Conservation (phyloP, 2,888 invertebrate species). For the Dioctria rufipes region DNA sequence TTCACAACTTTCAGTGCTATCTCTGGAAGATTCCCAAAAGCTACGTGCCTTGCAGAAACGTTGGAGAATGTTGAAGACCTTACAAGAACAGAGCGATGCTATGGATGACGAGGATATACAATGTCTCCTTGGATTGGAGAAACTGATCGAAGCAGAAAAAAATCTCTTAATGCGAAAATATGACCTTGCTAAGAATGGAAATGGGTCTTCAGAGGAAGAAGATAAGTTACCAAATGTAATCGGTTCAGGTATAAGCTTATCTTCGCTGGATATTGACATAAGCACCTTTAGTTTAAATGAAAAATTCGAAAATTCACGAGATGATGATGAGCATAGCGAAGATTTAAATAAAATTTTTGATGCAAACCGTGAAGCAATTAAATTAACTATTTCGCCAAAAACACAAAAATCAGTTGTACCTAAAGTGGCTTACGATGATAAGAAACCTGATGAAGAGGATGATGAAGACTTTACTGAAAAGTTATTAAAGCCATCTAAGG, state of each 20-base stretch:
- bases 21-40: conserved; percentile 53
- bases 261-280: background rate
- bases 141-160: conserved; percentile 55
- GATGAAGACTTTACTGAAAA: conserved; percentile 65
- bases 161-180: conserved; percentile 54
- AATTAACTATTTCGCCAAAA: conserved; percentile 68
- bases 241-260: background rate
- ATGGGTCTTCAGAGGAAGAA: background rate
- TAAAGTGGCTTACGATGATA: background rate
- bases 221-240: background rate
- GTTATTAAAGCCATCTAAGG: conserved; percentile 65
- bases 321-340: background rate
- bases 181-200: background rate
- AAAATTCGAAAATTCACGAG: background rate
- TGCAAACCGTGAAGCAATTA: conserved; percentile 68
- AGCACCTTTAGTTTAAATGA: too few relatives aligned
- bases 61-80: conserved; percentile 49
- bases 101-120: conserved; percentile 57
- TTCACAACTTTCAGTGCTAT: conserved; percentile 8
- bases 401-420: conserved; percentile 63
- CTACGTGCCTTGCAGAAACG: conserved; percentile 53
- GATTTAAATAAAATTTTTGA: conserved; percentile 65
- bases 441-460: conserved; percentile 56
- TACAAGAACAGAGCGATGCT: conserved; percentile 51
- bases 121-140: conserved; percentile 55